A percentile compares a stretch with the other conserved stretches of the same genome.
Conservation (phyloP, 2,888 invertebrate genomes). For the Tetramorium bicarinatum region DNA sequence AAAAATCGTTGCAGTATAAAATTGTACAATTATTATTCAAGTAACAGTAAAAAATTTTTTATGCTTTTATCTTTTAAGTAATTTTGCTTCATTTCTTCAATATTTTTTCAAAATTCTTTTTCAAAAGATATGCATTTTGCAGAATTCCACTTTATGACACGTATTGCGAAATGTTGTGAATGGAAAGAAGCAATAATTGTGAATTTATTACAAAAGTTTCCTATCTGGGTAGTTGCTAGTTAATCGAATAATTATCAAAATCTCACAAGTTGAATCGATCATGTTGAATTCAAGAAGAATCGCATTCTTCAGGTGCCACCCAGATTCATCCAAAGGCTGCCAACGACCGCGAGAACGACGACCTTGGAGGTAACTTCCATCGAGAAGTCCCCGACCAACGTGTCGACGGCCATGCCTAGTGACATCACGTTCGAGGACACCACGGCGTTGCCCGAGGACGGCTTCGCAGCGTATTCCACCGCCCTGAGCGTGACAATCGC, state of each 20-base stretch:
- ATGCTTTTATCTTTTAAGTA: no score
- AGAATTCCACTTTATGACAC: no score
- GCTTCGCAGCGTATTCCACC: slow-evolving; percentile 96
- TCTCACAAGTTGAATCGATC: neutral
- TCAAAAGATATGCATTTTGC: no score
- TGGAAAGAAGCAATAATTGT: no score
- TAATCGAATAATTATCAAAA: neutral
- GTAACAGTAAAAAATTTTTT: no score
- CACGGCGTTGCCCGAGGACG: slow-evolving; percentile 90
- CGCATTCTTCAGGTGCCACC: slow-evolving; percentile 81
- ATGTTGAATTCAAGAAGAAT: neutral
- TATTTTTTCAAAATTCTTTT: no score
- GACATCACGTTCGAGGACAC: slow-evolving; percentile 83
- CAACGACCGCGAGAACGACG: slow-evolving; percentile 81
- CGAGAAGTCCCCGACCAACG: slow-evolving; percentile 76
- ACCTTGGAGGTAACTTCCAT: slow-evolving; percentile 81
- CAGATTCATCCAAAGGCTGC: slow-evolving; percentile 83
- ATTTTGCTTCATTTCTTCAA: no score
- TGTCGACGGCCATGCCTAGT: slow-evolving; percentile 80
- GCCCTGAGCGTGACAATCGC: slow-evolving; percentile 97
- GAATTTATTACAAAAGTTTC: no score
- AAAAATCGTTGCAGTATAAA: no score
- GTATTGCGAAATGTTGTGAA: no score
- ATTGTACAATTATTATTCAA: no score
- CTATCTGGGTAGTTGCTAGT: neutral